Conservation (phyloP, 2,113 vertebrate species). For the Eonycteris spelaea region DNA sequence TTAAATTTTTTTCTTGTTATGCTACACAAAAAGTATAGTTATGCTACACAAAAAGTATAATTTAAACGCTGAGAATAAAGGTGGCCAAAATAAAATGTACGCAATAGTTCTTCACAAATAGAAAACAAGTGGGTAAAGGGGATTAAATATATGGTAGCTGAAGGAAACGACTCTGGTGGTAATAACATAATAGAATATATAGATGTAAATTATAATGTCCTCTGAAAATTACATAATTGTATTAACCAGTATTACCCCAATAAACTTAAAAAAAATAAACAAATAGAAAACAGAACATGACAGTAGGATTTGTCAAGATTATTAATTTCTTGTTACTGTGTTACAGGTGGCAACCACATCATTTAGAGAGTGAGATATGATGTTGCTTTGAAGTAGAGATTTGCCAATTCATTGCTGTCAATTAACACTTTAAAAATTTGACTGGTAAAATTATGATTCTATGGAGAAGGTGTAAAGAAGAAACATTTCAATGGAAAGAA, state of each 20-base stretch:
- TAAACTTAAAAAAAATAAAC: not conserved
- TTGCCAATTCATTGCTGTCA: constrained; percentile 54
- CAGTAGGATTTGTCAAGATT: not conserved
- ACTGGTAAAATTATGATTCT: constrained; percentile 51
- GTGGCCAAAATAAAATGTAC: constrained; percentile 16
- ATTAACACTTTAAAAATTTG: constrained; percentile 65
- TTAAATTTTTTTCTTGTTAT: not conserved
- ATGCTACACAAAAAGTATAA: not conserved
- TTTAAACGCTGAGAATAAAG: not conserved
- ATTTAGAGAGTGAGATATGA: constrained; percentile 37
- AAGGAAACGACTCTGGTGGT: too few species aligned
- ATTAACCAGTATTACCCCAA: too few species aligned
- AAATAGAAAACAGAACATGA: not conserved
- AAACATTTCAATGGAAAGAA: constrained; percentile 42
- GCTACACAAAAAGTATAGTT: not conserved
- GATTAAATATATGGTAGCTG: too few species aligned
- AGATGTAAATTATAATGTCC: too few species aligned
- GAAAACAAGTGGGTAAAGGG: not conserved
- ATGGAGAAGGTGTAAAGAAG: not conserved
- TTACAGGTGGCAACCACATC: not conserved
- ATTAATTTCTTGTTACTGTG: constrained; percentile 48
- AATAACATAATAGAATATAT: too few species aligned
- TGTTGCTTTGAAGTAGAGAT: constrained; percentile 50
- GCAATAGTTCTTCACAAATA: not conserved
- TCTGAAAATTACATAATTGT: too few species aligned